Base-by-base conservation (phyloP, 2,888 invertebrate genomes). In the Corbicula japonica region DNA sequence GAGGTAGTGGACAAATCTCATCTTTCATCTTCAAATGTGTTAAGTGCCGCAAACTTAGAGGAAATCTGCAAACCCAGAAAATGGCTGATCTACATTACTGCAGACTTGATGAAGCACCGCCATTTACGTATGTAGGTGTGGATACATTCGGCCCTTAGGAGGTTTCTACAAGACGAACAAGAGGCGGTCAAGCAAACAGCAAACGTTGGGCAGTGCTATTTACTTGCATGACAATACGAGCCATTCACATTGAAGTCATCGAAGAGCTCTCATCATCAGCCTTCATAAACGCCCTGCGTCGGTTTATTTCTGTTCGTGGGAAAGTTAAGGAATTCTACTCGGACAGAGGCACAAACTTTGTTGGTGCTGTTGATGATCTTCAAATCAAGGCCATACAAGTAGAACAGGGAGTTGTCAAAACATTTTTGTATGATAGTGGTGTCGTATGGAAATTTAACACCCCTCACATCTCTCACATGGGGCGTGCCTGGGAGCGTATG, bases 391-490 rank as follows among this genome's bases (percentile, higher is more conserved):
- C 71, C 10, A 58, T 78, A 4, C 62, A 65, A 35, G 38, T 76
- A 6, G 76, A 79, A 44, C 56, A 60, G 21, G 61, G 21, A 23
- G 50, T 34, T 18, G 76, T 79, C 26, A 61, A 68, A 12, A 26
- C 46, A 4, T 73, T 68, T 34, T 48, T 80, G 15, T 41, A n/a
- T 2, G 34, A 75, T 23, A 32, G 34, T 23, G 61, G 61, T 15
- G 21, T 38, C 26, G 44, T 35, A 26, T 80, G 80, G 80, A 8
- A 35, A 28, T 79, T 79, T 46, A 79, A 79, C 34, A 38, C 76
- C 1, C 83, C 83, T 12, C 80, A 84, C 70, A 54, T 74, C n/a
- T 79, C 84, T n/a, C 84, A 82, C 60, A 76, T 82, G 66, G 84
- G 78, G 0, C 75, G 77, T 12, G 70, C 54, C 21, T 80, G 77